Percentiles rank a stretch among this genome's conserved stretches.
Evolutionary conservation across 2,888 invertebrate genomes (phyloP).

Genomic region (Ferdinandea cuprea): DNA sequence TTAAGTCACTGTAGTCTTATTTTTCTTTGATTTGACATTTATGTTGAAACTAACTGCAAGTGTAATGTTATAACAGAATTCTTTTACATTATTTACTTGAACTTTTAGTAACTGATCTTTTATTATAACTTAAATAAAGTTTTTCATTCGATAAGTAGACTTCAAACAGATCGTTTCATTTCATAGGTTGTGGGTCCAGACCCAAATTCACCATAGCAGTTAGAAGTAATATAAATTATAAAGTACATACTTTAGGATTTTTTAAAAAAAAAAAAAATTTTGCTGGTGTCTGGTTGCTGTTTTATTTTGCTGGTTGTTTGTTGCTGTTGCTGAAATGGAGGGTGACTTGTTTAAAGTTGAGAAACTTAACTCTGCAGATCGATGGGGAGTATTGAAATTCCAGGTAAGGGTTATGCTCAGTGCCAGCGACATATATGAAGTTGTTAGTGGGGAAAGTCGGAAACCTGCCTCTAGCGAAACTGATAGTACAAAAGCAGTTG

Average conservation of each 20-base stretch:
- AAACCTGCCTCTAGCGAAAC: neutral
- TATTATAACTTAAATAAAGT: no score
- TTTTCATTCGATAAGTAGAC: no score
- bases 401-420: slow-evolving; percentile 9
- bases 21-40: no score
- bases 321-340: slow-evolving; percentile 4
- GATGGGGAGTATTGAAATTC: slow-evolving; percentile 15
- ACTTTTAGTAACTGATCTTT: no score
- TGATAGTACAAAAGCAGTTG: neutral
- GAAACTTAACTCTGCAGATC: slow-evolving; percentile 14
- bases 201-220: slow-evolving; percentile 11
- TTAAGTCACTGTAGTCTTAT: no score
- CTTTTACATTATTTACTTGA: no score
- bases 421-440: neutral
- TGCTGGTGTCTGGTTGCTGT: neutral
- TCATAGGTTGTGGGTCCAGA: slow-evolving; percentile 26
- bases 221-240: neutral
- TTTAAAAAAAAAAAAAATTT: slow-evolving; percentile 61
- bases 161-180: no score
- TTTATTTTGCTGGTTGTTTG: neutral
- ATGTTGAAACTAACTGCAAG: no score
- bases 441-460: neutral
- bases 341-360: slow-evolving; percentile 18
- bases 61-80: no score
- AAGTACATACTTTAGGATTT: slow-evolving; percentile 42